These are phyloP conservation scores for Tautogolabrus adspersus DNA, from an alignment of 2,113 vertebrate genomes.

Conservation along the genomic window DNA sequence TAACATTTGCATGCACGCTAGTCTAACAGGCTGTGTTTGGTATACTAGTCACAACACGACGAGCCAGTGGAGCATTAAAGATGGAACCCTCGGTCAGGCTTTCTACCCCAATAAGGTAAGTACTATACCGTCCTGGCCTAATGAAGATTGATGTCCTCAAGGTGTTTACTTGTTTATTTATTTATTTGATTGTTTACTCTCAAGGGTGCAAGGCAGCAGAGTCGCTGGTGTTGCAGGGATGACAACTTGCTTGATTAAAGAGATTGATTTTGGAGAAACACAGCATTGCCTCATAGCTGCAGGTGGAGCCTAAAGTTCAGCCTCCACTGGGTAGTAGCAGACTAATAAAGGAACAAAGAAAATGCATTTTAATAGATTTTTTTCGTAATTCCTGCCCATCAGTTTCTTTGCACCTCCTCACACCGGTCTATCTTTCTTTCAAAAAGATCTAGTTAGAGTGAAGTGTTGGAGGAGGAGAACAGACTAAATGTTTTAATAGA, in stretches of 20 bases:
- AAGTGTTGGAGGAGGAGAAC: too few species aligned
- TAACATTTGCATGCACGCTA: conserved; percentile 25
- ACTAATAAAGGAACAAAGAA: background rate
- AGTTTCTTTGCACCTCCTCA: background rate
- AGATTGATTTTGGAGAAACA: conserved; percentile 23
- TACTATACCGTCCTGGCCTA: background rate
- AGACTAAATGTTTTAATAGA: too few species aligned
- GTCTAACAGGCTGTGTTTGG: conserved; percentile 12
- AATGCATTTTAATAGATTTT: background rate
- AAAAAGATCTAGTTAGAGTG: too few species aligned
- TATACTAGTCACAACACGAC: conserved; percentile 24
- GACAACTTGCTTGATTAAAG: conserved; percentile 16
- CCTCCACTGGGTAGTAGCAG: background rate
- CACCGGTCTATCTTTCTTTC: background rate
- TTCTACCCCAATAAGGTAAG: background rate
- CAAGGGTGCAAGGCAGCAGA: background rate
- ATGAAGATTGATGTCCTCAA: conserved; percentile 42
- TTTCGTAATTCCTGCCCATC: too few species aligned
- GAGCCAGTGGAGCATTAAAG: conserved; percentile 11
- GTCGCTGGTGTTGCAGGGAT: background rate
- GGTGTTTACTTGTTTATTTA: conserved; percentile 21
- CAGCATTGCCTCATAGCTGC: background rate
- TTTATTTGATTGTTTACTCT: conserved; percentile 35
- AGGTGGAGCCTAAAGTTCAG: conserved; percentile 2
- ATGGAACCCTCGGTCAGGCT: conserved; percentile 20